Percentiles rank a stretch among this genome's conserved stretches.
phyloP scores from a whole-genome alignment of 2,888 invertebrate species.

The Lasioglossum malachurum region DNA sequence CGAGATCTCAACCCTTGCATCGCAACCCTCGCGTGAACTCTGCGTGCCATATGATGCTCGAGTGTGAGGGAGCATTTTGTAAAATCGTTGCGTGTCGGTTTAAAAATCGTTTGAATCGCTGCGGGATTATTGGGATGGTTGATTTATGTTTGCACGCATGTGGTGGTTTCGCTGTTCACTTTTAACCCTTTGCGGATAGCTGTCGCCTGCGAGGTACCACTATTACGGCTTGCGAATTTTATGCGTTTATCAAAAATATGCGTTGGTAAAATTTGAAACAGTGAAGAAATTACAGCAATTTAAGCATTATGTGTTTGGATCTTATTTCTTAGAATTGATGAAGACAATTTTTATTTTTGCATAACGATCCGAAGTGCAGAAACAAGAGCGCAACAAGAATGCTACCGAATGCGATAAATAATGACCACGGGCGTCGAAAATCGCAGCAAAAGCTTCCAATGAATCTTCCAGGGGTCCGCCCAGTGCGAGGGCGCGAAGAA shows the following conservation, averaged over 20 bases:
- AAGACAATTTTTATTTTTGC: background rate
- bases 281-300: no score
- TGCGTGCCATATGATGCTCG: background rate
- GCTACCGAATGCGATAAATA: background rate
- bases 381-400: background rate
- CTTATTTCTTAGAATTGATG: background rate
- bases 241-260: background rate
- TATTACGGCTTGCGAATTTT: background rate
- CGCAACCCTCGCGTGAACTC: background rate
- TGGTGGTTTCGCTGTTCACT: background rate
- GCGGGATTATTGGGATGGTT: background rate
- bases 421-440: background rate
- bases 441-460: background rate
- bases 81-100: background rate
- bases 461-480: conserved; percentile 9
- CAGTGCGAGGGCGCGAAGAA: background rate
- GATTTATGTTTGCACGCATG: background rate
- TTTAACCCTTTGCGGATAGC: background rate
- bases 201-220: background rate
- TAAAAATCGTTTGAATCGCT: conserved; percentile 1
- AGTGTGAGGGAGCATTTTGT: background rate
- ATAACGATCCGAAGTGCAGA: background rate
- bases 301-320: background rate
- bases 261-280: no score
- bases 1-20: background rate